A percentile compares a stretch with the other conserved stretches of the same genome.
phyloP scores from a whole-genome alignment of 2,888 invertebrate species.

The Trichacis sp. region DNA sequence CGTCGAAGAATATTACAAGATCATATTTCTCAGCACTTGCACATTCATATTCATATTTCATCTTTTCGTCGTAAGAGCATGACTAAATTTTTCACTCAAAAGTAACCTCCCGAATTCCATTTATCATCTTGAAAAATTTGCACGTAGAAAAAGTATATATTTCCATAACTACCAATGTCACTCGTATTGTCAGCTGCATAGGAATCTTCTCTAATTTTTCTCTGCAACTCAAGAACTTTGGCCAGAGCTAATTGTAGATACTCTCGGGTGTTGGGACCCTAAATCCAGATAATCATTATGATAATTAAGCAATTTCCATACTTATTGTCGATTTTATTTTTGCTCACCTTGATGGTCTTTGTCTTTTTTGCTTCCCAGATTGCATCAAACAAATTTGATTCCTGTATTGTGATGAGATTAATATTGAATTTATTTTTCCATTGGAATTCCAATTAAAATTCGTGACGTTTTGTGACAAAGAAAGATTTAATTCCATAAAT shows the following conservation, averaged over 20 bases:
- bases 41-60: too few species aligned
- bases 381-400: conserved; percentile 17
- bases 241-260: conserved; percentile 60
- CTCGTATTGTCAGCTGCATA: conserved; percentile 49
- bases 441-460: too few species aligned
- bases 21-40: too few species aligned
- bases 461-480: too few species aligned
- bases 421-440: too few species aligned
- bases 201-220: conserved; percentile 58
- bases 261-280: conserved; percentile 56
- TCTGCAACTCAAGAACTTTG: conserved; percentile 59
- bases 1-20: too few species aligned
- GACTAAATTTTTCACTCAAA: too few species aligned
- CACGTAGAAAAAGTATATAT: background rate
- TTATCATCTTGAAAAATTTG: too few species aligned
- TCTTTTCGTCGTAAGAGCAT: too few species aligned
- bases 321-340: background rate
- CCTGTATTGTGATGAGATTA: too few species aligned
- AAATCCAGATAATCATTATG: conserved; percentile 15
- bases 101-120: too few species aligned
- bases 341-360: conserved; percentile 21
- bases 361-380: conserved; percentile 10
- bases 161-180: conserved; percentile 52
- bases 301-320: background rate
- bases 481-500: too few species aligned